Base-by-base conservation (phyloP, 1,140 invertebrate species). In the Charaxes varanes region DNA sequence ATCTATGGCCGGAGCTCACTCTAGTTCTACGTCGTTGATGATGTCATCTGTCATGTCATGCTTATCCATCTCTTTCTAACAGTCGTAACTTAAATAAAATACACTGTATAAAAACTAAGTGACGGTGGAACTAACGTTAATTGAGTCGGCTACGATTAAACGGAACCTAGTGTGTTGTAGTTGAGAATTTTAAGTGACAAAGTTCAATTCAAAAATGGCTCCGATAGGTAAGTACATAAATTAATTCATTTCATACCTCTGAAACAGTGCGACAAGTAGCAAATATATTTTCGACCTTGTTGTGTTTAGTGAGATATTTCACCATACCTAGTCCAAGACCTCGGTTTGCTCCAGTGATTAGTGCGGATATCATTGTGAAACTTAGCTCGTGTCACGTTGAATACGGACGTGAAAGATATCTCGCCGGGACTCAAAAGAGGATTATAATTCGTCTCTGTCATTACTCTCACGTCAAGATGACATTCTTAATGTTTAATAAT, bases 291-390 rank as follows among this genome's bases (percentile, higher is more conserved):
- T 72, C 47, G 7, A 57, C 53, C 38, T 69, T 71, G 38, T 66
- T 61, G 40, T 68, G 56, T 48, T 71, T 63, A 28, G 54, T 47
- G 18, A 84, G 62, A 70, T 91, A 87, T 79, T 91, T 93, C 1
- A 96, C 89, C 35, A 97, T 84, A 27, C 94, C 94, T 17, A 97
- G 80, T 8, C 95, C 95, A 26, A 97, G 76, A 1, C 96, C 95
- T 21, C 95, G 88, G 69, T 96, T 97, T 32, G 92, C 92, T 11
- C 95, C 95, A 4, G 95, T 97, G 41, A 97, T 90, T 44, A 97
- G 79, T 50, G 96, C 89, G 18, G 92, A 92, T 49, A 88, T 91
- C 91, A 94, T 93, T 51, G 50, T 84, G 37, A 42, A 16, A 42
- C 31, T 12, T 26, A 7, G 31, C 27, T 15, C 23, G 32, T 17